Conservation (phyloP, 30 jellyfish, hydroid and myxozoan genomes). For the Rhopilema esculentum region DNA sequence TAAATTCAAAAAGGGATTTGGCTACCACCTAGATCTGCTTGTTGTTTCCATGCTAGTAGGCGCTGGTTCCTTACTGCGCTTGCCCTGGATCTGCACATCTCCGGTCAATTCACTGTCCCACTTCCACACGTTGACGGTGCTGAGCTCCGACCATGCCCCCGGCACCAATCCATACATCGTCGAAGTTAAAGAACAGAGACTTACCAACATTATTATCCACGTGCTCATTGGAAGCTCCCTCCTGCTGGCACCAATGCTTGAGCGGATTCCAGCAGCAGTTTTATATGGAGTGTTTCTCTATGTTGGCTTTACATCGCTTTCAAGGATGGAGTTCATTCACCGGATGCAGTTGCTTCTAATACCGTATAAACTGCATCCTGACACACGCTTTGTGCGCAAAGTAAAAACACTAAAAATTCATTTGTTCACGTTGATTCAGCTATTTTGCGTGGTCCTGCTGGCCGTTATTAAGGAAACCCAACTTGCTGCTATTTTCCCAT, state of each 20-base stretch:
- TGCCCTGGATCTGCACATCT: constrained; percentile 93
- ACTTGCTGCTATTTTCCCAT: constrained; percentile 88
- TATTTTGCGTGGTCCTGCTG: constrained; percentile 60
- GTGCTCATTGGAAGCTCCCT: constrained; percentile 79
- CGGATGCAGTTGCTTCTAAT: constrained; percentile 77
- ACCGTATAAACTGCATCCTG: constrained; percentile 87
- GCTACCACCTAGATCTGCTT: constrained; percentile 81
- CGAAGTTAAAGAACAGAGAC: constrained; percentile 85
- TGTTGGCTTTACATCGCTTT: constrained; percentile 82
- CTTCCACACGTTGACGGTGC: constrained; percentile 77
- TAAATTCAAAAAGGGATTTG: constrained; percentile 81
- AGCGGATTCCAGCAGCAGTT: constrained; percentile 77
- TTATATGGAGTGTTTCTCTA: constrained; percentile 86
- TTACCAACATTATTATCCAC: constrained; percentile 82
- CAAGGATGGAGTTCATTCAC: constrained; percentile 68
- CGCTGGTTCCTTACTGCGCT: constrained; percentile 70
- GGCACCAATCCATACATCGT: constrained; percentile 83
- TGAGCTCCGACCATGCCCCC: constrained; percentile 79
- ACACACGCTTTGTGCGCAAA: constrained; percentile 65
- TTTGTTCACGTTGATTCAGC: constrained; percentile 75
- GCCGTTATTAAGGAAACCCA: constrained; percentile 71
- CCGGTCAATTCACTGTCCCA: constrained; percentile 92
- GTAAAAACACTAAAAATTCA: constrained; percentile 78
- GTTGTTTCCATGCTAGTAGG: constrained; percentile 74
- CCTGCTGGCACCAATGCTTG: constrained; percentile 77